These are phyloP conservation scores for Crotophaga sulcirostris DNA, from an alignment of 2,113 vertebrate genomes.

Conservation along the genomic window DNA sequence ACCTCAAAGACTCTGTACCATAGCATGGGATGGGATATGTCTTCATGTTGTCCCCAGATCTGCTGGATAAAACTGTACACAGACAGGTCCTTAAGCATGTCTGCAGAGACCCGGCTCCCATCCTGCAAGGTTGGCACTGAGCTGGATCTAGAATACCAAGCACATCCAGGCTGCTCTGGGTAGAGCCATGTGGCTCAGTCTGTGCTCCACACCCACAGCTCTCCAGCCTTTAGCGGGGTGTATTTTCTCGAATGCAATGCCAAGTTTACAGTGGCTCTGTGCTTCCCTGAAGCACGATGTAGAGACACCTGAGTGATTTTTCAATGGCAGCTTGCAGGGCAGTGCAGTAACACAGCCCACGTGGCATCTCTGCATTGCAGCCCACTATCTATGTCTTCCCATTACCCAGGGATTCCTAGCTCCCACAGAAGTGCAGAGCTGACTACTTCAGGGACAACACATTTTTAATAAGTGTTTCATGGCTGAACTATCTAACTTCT, in stretches of 20 bases:
- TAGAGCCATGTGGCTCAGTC: neutral
- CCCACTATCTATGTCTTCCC: neutral
- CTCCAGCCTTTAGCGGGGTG: neutral
- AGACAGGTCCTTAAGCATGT: neutral
- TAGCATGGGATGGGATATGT: neutral
- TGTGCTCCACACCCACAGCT: neutral
- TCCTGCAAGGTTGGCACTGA: neutral
- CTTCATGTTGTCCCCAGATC: neutral
- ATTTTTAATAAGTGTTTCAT: neutral
- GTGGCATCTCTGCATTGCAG: neutral
- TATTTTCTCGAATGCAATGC: neutral
- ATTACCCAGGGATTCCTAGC: neutral
- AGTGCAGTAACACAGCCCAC: neutral
- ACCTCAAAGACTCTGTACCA: neutral
- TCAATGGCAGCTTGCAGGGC: neutral
- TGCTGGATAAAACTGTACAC: neutral
- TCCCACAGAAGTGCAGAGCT: neutral
- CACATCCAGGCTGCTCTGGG: neutral
- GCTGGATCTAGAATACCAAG: accelerated
- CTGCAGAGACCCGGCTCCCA: neutral
- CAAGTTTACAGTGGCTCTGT: neutral
- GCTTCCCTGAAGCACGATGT: neutral
- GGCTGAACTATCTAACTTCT: neutral
- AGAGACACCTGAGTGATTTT: neutral
- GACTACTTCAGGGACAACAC: neutral